phyloP scores from a whole-genome alignment of 2,888 invertebrate species.

The Himalopsyche kuldschensis region DNA sequence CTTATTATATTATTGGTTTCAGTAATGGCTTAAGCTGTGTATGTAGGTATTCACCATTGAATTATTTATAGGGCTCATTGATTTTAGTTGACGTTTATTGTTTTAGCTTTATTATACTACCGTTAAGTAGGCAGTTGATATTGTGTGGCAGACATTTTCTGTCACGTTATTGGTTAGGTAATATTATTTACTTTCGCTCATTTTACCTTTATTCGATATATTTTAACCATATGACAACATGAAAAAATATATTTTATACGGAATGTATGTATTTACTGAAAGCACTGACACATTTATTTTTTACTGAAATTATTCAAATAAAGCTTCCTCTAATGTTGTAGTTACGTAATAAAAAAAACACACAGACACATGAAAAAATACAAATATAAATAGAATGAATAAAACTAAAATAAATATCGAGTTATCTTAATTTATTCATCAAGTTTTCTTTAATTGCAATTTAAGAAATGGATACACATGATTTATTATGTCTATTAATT shows the following conservation, averaged over 20 bases:
- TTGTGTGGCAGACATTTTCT: conserved; percentile 21
- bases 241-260: neutral
- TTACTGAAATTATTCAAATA: no score
- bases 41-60: neutral
- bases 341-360: no score
- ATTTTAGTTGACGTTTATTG: neutral
- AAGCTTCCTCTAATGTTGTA: no score
- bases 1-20: neutral
- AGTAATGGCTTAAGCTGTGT: neutral
- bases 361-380: no score
- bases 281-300: neutral
- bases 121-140: neutral
- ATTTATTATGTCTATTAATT: no score
- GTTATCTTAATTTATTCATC: no score
- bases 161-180: conserved; percentile 4
- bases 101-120: neutral
- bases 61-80: neutral
- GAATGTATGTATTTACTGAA: neutral
- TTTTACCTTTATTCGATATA: neutral
- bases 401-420: no score
- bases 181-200: neutral
- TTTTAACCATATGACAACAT: neutral
- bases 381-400: no score
- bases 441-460: no score
- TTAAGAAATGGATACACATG: no score